phyloP scores from a whole-genome alignment of 2,113 vertebrate species.

The Trematomus loennbergii region DNA sequence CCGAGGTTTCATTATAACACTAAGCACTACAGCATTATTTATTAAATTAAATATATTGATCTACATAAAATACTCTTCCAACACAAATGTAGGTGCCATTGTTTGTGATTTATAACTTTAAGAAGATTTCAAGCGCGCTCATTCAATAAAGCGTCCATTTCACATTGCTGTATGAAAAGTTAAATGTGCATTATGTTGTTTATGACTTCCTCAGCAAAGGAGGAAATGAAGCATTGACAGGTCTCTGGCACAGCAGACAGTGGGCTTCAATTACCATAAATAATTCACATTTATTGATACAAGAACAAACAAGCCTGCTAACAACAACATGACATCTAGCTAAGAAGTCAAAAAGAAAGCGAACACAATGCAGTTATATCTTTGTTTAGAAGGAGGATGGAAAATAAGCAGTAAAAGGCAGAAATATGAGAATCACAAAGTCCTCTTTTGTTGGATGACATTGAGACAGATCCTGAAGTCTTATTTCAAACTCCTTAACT shows the following conservation, averaged over 20 bases:
- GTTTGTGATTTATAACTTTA: neutral
- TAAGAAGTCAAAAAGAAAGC: too few species aligned
- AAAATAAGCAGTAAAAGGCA: too few species aligned
- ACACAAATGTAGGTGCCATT: neutral
- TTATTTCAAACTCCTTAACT: too few species aligned
- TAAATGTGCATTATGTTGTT: constrained; percentile 1
- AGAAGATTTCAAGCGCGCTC: neutral
- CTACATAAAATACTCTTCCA: neutral
- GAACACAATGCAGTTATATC: too few species aligned
- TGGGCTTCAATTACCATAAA: constrained; percentile 37
- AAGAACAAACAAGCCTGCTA: too few species aligned
- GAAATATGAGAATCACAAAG: too few species aligned
- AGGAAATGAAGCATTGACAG: constrained; percentile 26
- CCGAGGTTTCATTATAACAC: neutral
- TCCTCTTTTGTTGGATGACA: too few species aligned
- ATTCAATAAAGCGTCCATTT: neutral
- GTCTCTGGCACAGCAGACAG: neutral
- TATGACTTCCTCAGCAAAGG: constrained; percentile 21
- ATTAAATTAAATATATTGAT: neutral
- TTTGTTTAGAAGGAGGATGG: too few species aligned
- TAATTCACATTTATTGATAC: constrained; percentile 12
- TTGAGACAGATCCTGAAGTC: too few species aligned
- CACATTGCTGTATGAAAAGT: neutral
- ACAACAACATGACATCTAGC: too few species aligned
- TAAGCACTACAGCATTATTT: constrained; percentile 2